Evolutionary conservation across 2,888 invertebrate species (phyloP), one percentile per base, ranked within the genome.

Genomic region (Agriopis aurantiaria): DNA sequence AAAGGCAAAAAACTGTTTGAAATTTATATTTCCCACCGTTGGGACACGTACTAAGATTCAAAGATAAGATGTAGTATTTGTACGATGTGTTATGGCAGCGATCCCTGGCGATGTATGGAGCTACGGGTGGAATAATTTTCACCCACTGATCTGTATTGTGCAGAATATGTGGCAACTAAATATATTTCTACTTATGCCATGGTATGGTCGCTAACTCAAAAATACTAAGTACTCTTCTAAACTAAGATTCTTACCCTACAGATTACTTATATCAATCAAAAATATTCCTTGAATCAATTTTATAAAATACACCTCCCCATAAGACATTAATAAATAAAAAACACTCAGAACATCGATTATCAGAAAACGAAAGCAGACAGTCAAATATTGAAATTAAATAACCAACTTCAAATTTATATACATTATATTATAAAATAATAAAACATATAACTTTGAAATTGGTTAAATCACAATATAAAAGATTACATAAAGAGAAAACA

Each of bases 91-190:
- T 78, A 76, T 78, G 77, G 72, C 74, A 76, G 83, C 86, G 83
- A 80, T 78, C 85, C 88, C 88, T 86, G 85, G 81, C 80, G 76
- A 80, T 40, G 69, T 75, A 67, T 74, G 77, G 82, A 73, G 77
- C 69, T 75, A 80, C 77, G 65, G 43, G 43, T 49, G 43, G 43
- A 14, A 49, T 49, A 45, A 41, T 43, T 53, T 33, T 46, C 9
- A 40, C 59, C 59, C 85, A 81, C 80, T 80, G 83, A 69, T 69
- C 73, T 75, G 79, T 72, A 70, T 67, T 75, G 91, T 91, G 92
- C 91, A 85, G 75, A 74, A 84, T 88, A 87, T 89, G 83, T 85
- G 77, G 91, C 92, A 92, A 92, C 85, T 80, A 74, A 86, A 88
- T 82, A 84, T 73, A 78, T 55, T 46, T 57, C 73, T 71, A 75